Evolutionary conservation across 2,113 vertebrate species (phyloP).

Genomic region (Helogale parvula): DNA sequence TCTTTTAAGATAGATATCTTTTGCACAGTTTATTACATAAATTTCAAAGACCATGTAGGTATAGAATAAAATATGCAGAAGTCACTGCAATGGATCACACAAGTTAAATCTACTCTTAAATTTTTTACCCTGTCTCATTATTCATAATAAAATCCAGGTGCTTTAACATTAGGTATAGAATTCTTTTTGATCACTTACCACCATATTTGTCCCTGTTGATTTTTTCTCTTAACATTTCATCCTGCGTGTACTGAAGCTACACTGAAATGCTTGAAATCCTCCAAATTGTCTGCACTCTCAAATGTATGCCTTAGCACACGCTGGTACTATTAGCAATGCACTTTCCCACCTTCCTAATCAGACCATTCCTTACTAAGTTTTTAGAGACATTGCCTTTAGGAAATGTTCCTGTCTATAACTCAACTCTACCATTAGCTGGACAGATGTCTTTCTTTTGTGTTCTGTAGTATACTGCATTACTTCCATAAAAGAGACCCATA

Average conservation of each 20-base stretch:
- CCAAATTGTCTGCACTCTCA: neutral
- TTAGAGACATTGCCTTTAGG: neutral
- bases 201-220: neutral
- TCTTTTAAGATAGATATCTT: constrained; percentile 52
- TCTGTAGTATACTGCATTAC: neutral
- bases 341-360: neutral
- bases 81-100: neutral
- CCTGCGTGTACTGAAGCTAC: rapidly evolving
- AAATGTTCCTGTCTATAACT: neutral
- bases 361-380: neutral
- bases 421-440: neutral
- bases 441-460: neutral
- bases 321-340: neutral
- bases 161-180: neutral
- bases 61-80: neutral
- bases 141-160: constrained; percentile 1
- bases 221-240: neutral
- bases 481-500: neutral
- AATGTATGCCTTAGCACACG: neutral
- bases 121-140: neutral
- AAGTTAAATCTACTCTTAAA: neutral
- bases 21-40: constrained; percentile 40
- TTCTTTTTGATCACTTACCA: neutral
- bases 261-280: neutral
- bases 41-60: neutral